These are phyloP conservation scores for Drosophila novamexicana DNA, from an alignment of 1,140 invertebrate genomes.

Conservation along the genomic window DNA sequence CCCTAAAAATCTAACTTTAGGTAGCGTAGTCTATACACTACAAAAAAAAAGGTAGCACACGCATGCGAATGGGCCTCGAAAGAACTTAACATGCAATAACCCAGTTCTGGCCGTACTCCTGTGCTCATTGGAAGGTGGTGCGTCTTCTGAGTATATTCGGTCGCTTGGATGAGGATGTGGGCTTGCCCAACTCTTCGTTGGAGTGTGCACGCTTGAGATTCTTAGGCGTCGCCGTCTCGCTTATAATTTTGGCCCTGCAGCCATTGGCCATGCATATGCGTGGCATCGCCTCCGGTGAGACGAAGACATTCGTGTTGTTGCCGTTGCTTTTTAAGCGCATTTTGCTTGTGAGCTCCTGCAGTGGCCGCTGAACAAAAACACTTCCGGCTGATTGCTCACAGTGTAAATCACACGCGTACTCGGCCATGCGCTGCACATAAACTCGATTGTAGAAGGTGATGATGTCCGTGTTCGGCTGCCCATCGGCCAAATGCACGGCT, in stretches of 20 bases:
- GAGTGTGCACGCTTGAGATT: conserved; percentile 44
- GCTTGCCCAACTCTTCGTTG: conserved; percentile 26
- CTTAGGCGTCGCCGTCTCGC: conserved; percentile 7
- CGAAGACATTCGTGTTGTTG: conserved; percentile 17
- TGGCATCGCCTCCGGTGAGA: conserved; percentile 12
- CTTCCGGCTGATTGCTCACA: conserved; percentile 1
- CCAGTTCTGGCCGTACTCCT: background rate
- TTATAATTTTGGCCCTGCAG: conserved; percentile 20
- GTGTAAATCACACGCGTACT: conserved; percentile 28
- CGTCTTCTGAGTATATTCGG: conserved; percentile 58
- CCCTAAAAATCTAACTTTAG: background rate
- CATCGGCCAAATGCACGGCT: conserved; percentile 89
- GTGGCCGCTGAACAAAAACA: background rate
- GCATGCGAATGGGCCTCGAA: background rate
- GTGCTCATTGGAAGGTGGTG: conserved; percentile 34
- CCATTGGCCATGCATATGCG: conserved; percentile 9
- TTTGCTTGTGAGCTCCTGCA: conserved; percentile 14
- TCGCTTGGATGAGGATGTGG: conserved; percentile 5
- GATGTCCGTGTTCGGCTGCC: conserved; percentile 32
- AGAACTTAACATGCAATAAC: background rate
- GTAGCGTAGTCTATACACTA: conserved; percentile 33
- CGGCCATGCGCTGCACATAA: conserved; percentile 45
- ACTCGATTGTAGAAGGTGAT: conserved; percentile 62
- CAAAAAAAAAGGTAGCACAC: conserved; percentile 31
- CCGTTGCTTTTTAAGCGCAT: conserved; percentile 11